Conservation (phyloP, 2,888 invertebrate species). For the Macaria notata region DNA sequence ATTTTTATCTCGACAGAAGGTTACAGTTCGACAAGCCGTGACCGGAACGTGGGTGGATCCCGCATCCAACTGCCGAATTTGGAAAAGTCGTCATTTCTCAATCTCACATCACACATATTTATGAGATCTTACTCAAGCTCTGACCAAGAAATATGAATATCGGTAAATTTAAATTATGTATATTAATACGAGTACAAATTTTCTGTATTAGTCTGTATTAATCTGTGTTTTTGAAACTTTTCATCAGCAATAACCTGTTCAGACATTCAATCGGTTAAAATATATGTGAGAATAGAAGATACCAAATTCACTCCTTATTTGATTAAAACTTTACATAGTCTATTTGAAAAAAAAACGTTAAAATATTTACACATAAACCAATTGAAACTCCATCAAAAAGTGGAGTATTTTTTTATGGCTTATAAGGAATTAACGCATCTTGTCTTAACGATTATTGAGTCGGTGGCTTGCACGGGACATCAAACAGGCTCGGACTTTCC, state of each 20-base stretch:
- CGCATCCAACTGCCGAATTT: constrained; percentile 28
- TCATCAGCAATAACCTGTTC: too few relatives aligned
- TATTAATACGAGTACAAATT: too few relatives aligned
- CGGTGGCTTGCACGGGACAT: constrained; percentile 55
- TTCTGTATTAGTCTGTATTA: too few relatives aligned
- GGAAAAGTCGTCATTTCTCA: constrained; percentile 25
- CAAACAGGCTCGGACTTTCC: constrained; percentile 51
- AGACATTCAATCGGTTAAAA: too few relatives aligned
- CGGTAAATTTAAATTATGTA: too few relatives aligned
- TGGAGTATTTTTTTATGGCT: constrained; percentile 45
- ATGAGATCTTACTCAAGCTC: constrained; percentile 11
- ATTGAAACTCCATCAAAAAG: constrained; percentile 53
- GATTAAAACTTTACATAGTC: too few relatives aligned
- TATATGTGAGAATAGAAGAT: too few relatives aligned
- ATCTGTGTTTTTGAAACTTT: too few relatives aligned
- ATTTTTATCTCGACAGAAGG: constrained; percentile 11
- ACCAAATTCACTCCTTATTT: constrained; percentile 9
- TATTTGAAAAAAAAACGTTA: constrained; percentile 23
- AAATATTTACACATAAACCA: constrained; percentile 41
- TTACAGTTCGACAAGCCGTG: constrained; percentile 13
- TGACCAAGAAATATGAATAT: constrained; percentile 22
- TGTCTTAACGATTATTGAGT: constrained; percentile 74
- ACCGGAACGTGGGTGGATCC: constrained; percentile 25
- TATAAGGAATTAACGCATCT: constrained; percentile 61
- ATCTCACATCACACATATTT: constrained; percentile 14